Base-by-base conservation (phyloP, 2,113 vertebrate genomes). In the Chloebia gouldiae region DNA sequence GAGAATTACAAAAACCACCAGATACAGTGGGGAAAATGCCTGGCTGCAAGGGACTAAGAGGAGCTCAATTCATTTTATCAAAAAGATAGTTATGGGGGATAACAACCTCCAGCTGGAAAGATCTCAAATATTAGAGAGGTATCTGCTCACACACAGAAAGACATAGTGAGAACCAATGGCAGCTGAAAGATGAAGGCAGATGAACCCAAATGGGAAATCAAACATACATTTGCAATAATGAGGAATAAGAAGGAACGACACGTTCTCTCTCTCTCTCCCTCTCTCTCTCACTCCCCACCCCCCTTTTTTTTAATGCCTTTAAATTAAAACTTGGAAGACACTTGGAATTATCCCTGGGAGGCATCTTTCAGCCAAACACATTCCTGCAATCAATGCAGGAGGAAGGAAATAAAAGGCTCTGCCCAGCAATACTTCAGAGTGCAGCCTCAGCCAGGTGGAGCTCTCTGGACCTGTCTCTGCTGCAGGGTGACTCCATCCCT, bases 31-130 rank as follows among this genome's bases (percentile, higher is more conserved):
- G 53, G 50, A 60, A 93, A 93, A 91, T 1, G 33, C 61, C 84
- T 87, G 88, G 65, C 92, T 95, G 81, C 2, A 45, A 95, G 73
- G 73, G 86, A 90, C 80, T 91, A 79, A 92, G 76, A 88, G 56
- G 47, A 96, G 57, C 61, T 95, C 76, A 70, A 75, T 86, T 88
- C 8, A 0, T 33, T 88, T 94, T 66, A 93, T 95, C 92, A 79
- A 56, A 93, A 68, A 72, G 80, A 89, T 59, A 66, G 88, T 92
- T 81, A 57, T 27, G 53, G 53, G 50, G 69, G 49, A 81, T 95
- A 71, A 44, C 77, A 92, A 50, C 76, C 73, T 95, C 50, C 70
- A 95, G 73, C 65, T 88, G 80, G 60, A 91, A 81, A 75, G 76
- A 93, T 66, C 80, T 92, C 77, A 28, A 86, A 68, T 75, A 61